A percentile compares a stretch with the other conserved stretches of the same genome.
These are phyloP conservation scores for Apogon talboti DNA, from an alignment of 2,797 vertebrate species.

Conservation along the genomic window DNA sequence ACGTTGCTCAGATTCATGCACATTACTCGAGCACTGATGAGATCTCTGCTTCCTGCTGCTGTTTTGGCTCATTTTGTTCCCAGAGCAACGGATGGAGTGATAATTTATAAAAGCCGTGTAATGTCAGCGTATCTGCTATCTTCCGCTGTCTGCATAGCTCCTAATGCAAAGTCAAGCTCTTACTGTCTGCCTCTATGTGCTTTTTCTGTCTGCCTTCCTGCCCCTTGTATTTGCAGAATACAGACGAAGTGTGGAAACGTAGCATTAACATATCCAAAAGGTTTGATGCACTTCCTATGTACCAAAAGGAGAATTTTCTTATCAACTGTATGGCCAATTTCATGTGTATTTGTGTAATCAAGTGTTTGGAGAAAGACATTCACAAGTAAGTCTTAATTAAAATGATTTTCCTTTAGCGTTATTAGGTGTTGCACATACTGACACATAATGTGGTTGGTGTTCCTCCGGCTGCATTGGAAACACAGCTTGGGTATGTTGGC, in stretches of 20 bases:
- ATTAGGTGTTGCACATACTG: not conserved
- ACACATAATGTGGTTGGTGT: constrained; percentile 11
- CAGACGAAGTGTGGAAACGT: not conserved
- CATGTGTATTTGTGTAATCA: not conserved
- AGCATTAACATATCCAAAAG: not conserved
- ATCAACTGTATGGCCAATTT: not conserved
- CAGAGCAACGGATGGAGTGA: constrained; percentile 51
- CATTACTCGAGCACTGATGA: constrained; percentile 19
- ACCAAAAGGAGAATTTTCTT: too few relatives aligned
- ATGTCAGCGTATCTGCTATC: constrained; percentile 59
- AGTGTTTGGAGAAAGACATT: too few relatives aligned
- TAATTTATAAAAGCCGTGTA: constrained; percentile 60
- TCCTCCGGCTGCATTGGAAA: constrained; percentile 29
- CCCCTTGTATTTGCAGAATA: constrained; percentile 15
- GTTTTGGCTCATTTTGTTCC: constrained; percentile 58
- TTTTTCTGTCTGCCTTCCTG: constrained; percentile 19
- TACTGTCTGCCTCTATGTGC: not conserved
- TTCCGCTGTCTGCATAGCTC: constrained; percentile 41
- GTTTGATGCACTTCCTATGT: not conserved
- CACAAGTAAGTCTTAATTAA: too few relatives aligned
- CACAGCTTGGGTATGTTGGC: constrained; percentile 37
- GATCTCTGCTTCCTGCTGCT: constrained; percentile 42
- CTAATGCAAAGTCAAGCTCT: constrained; percentile 30
- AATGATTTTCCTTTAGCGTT: too few relatives aligned
- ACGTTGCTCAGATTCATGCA: constrained; percentile 21